Evolutionary conservation across 2,113 vertebrate genomes (phyloP).

Genomic region (Orientallactaga bullata): DNA sequence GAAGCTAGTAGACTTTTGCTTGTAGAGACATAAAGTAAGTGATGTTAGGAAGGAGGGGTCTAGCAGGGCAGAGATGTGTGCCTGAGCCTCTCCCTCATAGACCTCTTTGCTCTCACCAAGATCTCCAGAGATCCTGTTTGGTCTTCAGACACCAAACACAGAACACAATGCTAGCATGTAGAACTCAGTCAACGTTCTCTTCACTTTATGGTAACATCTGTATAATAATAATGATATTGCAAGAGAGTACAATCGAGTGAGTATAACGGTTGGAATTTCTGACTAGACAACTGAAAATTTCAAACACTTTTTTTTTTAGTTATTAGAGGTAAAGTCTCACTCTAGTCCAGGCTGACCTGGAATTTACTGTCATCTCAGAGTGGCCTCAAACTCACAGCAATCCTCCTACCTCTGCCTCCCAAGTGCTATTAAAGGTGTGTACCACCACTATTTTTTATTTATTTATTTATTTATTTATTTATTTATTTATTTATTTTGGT

Average conservation of each 20-base stretch:
- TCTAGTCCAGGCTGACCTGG: too few species aligned
- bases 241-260: constrained; percentile 6
- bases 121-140: not conserved
- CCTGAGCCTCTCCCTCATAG: constrained; percentile 22
- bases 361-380: too few species aligned
- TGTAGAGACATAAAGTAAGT: constrained; percentile 52
- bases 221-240: constrained; percentile 12
- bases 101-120: not conserved
- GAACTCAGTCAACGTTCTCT: not conserved
- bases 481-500: too few species aligned
- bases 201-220: not conserved
- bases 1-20: constrained; percentile 44
- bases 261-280: constrained; percentile 25
- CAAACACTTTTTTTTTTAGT: constrained; percentile 7
- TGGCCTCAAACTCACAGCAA: too few species aligned
- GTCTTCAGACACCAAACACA: not conserved
- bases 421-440: too few species aligned
- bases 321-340: too few species aligned
- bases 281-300: not conserved
- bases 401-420: too few species aligned
- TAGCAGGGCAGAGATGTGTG: not conserved
- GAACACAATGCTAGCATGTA: not conserved
- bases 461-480: too few species aligned
- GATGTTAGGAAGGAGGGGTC: not conserved
- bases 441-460: too few species aligned